Conservation (phyloP, 2,113 vertebrate species). For the Amblyopsis rosae region DNA sequence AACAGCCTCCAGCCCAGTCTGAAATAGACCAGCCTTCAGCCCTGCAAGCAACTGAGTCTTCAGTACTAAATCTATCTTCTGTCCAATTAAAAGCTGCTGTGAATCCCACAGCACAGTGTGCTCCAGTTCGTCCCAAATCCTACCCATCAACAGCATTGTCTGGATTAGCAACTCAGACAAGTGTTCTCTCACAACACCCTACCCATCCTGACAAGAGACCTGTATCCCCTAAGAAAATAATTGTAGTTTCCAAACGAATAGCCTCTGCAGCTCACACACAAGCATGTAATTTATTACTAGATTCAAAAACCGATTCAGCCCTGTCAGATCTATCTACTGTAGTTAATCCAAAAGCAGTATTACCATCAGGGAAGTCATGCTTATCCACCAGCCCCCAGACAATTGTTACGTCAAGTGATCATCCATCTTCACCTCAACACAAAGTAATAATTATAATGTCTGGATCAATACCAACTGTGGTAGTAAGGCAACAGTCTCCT, state of each 20-base stretch:
- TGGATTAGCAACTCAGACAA: slow-evolving; percentile 11
- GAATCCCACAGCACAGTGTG: neutral
- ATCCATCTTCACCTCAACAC: neutral
- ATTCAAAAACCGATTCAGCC: neutral
- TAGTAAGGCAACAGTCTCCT: neutral
- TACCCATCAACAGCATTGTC: neutral
- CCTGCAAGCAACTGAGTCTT: neutral
- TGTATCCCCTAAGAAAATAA: slow-evolving; percentile 10
- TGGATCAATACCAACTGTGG: slow-evolving; percentile 9
- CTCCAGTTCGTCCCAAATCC: neutral
- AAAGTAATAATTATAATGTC: slow-evolving; percentile 38
- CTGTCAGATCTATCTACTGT: neutral
- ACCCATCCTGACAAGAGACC: neutral
- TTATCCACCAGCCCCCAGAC: slow-evolving; percentile 3
- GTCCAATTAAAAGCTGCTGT: neutral
- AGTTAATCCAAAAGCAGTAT: slow-evolving; percentile 2
- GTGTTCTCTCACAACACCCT: neutral
- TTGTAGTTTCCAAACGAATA: slow-evolving; percentile 21
- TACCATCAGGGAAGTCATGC: neutral
- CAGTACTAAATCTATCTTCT: neutral
- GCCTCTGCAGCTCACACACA: neutral
- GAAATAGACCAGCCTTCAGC: neutral
- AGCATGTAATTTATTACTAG: neutral
- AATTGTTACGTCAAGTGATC: neutral
- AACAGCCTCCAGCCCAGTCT: too few species aligned